A percentile compares a stretch with the other conserved stretches of the same genome.
phyloP scores from a whole-genome alignment of 2,888 invertebrate genomes.

The Cantharis rustica region DNA sequence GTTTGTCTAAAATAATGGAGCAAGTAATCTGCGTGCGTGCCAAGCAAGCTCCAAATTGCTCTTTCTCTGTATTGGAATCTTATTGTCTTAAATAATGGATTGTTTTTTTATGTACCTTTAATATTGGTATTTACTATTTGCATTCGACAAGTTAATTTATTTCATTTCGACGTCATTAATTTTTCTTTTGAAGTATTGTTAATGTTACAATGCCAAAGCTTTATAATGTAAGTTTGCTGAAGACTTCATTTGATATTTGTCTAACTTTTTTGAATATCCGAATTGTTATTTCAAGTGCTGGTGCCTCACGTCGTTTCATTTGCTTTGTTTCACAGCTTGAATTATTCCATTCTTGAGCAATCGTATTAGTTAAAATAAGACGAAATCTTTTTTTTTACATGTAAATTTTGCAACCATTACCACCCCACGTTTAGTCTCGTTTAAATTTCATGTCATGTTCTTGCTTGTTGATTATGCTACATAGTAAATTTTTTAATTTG shows the following conservation, averaged over 20 bases:
- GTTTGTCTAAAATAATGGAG: slow-evolving; percentile 9
- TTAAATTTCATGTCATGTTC: background rate
- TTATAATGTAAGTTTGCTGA: background rate
- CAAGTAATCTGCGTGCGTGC: slow-evolving; percentile 8
- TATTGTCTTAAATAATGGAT: background rate
- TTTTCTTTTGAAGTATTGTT: background rate
- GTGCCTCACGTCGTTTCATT: background rate
- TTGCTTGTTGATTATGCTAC: background rate
- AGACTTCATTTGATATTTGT: background rate
- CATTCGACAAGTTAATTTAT: background rate
- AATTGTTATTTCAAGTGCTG: background rate
- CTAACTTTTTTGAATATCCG: background rate
- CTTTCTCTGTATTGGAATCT: slow-evolving; percentile 5
- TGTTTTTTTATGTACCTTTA: slow-evolving; percentile 1
- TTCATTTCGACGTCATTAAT: background rate
- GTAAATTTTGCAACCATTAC: background rate
- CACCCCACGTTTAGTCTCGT: background rate
- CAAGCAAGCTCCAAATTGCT: slow-evolving; percentile 11
- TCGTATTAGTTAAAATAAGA: background rate
- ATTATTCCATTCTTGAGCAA: background rate
- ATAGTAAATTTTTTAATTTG: background rate
- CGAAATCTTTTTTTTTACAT: background rate
- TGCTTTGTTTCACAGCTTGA: background rate
- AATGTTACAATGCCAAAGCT: background rate
- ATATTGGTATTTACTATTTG: background rate